Evolutionary conservation across 1,140 invertebrate species (phyloP), one percentile per base, ranked within the genome.

Genomic region (Cheumatopsyche charites): DNA sequence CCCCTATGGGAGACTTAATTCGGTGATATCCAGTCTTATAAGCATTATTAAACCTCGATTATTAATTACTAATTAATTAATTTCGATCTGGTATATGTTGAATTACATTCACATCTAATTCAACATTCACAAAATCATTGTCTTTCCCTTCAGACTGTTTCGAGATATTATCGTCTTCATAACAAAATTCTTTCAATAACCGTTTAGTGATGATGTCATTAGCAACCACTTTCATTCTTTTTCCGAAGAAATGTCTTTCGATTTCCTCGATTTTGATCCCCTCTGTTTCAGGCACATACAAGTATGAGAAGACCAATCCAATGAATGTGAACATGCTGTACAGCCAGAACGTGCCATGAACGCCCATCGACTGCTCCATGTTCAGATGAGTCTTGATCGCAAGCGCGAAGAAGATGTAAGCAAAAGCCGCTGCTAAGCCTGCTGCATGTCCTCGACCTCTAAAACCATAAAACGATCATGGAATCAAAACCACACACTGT

Each of bases 221-320:
- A 13, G 82, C 82, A 62, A 85, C 83, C 26, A 77, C 80, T 71
- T 77, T 77, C 5, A 80, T 67, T 1, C 45, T 19, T 72, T 82
- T 76, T 1, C 88, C 88, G 0, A 85, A 85, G 72, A 88, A 88
- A 67, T 80, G 80, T 1, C 79, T 79, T 77, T 90, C 88, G 42
- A 94, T 92, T 79, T 94, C 91, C 78, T 91, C 86, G 55, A 94
- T 82, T 1, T 86, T 87, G 73, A 88, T 90, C 1, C 91, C 90
- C 81, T 92, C 92, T 0, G 92, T 95, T 81, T 95, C 92, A 1
- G 93, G 92, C n/a, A 95, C 78, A 70, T 88, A 87, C 45, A 89
- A 84, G 71, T 87, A 88, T 12, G 92, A 79, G 65, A 90, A 77
- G 1, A 87, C 76, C 12, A 88, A 79, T 6, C 89, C 88, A 5